Evolutionary conservation across 2,888 invertebrate species (phyloP), one percentile per base, ranked within the genome.

Genomic region (Erebia palarica): DNA sequence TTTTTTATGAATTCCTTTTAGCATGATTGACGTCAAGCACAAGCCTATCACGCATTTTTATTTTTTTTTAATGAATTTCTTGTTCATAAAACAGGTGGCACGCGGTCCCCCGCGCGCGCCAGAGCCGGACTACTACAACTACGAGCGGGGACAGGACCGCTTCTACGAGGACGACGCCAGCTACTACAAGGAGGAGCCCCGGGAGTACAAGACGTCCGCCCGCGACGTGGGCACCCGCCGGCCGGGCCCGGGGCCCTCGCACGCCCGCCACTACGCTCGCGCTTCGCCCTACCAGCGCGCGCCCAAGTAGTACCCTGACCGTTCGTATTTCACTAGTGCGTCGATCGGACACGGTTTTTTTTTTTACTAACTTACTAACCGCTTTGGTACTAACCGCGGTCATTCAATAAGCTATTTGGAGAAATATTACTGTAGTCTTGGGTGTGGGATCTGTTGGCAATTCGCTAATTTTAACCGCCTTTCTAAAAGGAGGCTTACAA

Each of bases 41-140:
- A n/a, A n/a, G n/a, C n/a, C n/a, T n/a, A n/a, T n/a, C n/a, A n/a
- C n/a, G n/a, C n/a, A n/a, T n/a, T n/a, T n/a, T n/a, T n/a, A n/a
- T n/a, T n/a, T n/a, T n/a, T n/a, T n/a, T n/a, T n/a, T n/a, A n/a
- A 13, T 2, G 47, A 36, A 36, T 36, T 36, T 47, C 13, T 4
- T 13, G 11, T 47, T 13, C 47, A 47, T 3, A 1, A 13, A 13
- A 4, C 59, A 75, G 76, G 73, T 69, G 51, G 60, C 70, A 4
- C 69, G 85, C 67, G 89, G 81, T n/a, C 87, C 84, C n/a, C 90
- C 76, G 80, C 94, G 81, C 95, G 96, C 79, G 94, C 96, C 75
- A 84, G 97, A 81, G 90, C 95, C 75, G 93, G 97, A 97, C 79
- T 96, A 95, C 82, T 96, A 95, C 61, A 61, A 4, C 82, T 97